These are phyloP conservation scores for Celastrina argiolus DNA, from an alignment of 2,888 invertebrate species.

Conservation along the genomic window DNA sequence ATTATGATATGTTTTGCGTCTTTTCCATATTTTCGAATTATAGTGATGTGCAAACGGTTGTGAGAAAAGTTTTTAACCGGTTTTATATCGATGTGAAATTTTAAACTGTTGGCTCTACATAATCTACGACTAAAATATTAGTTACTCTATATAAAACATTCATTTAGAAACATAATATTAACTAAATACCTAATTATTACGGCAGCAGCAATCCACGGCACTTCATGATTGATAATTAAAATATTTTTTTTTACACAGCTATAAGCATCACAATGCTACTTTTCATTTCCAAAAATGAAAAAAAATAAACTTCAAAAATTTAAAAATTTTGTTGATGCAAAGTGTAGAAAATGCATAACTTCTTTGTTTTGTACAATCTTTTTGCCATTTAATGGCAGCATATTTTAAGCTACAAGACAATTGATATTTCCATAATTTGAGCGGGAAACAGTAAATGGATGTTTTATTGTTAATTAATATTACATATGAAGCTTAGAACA, in stretches of 20 bases:
- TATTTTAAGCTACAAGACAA: background rate
- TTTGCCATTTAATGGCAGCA: background rate
- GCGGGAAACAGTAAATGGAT: background rate
- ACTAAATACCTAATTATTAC: too few relatives aligned
- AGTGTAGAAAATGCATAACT: too few relatives aligned
- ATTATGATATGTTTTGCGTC: background rate
- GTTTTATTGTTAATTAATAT: conserved; percentile 29
- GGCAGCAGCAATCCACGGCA: too few relatives aligned
- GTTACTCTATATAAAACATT: background rate
- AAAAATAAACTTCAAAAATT: too few relatives aligned
- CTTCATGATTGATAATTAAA: too few relatives aligned
- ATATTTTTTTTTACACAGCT: too few relatives aligned
- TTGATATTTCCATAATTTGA: conserved; percentile 5
- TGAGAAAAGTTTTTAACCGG: conserved; percentile 33
- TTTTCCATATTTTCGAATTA: background rate
- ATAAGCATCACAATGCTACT: too few relatives aligned
- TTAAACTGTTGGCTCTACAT: conserved; percentile 23
- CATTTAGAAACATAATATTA: too few relatives aligned
- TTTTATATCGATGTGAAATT: conserved; percentile 23
- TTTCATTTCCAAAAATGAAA: too few relatives aligned
- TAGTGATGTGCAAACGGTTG: conserved; percentile 39
- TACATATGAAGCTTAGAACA: conserved; percentile 59
- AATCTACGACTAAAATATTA: background rate
- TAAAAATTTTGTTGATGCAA: too few relatives aligned
- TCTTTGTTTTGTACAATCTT: too few relatives aligned